Percentiles rank a stretch among this genome's conserved stretches.
These are phyloP conservation scores for Austrofundulus limnaeus DNA, from an alignment of 2,113 vertebrate genomes.

Conservation along the genomic window DNA sequence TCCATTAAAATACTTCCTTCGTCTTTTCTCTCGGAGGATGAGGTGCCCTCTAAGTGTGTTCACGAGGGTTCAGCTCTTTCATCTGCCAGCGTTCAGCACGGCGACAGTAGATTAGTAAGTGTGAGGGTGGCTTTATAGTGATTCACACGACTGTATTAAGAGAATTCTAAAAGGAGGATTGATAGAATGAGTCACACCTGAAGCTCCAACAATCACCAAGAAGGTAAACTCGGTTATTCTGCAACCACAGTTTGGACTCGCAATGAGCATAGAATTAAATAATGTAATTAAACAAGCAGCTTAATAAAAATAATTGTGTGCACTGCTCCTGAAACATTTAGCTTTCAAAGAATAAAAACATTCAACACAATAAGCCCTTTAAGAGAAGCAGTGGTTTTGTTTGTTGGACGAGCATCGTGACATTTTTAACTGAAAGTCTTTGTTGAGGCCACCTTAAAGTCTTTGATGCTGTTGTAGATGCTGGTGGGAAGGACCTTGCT, in stretches of 20 bases:
- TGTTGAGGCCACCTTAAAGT: slow-evolving; percentile 87
- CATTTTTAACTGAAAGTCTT: background rate
- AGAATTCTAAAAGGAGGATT: slow-evolving; percentile 20
- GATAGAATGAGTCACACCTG: slow-evolving; percentile 11
- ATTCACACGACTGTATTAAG: slow-evolving; percentile 13
- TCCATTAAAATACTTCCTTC: slow-evolving; percentile 33
- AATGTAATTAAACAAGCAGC: too few species aligned
- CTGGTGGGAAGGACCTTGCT: slow-evolving; percentile 82
- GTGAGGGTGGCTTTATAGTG: slow-evolving; percentile 25
- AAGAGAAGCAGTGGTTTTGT: too few species aligned
- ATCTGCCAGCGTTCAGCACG: slow-evolving; percentile 8
- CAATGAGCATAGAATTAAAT: background rate
- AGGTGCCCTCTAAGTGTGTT: slow-evolving; percentile 8
- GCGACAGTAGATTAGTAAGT: slow-evolving; percentile 23
- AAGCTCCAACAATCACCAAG: background rate
- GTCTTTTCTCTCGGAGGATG: slow-evolving; percentile 11
- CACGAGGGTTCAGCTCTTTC: slow-evolving; percentile 10
- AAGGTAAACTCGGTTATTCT: background rate
- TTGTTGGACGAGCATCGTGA: too few species aligned
- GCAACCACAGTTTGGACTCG: background rate
- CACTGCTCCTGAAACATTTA: background rate
- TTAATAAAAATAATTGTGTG: background rate
- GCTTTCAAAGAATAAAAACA: too few species aligned
- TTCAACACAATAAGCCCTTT: too few species aligned
- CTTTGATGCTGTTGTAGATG: slow-evolving; percentile 90